Base-by-base conservation (phyloP, 2,113 vertebrate species). In the Trichomycterus rosablanca region DNA sequence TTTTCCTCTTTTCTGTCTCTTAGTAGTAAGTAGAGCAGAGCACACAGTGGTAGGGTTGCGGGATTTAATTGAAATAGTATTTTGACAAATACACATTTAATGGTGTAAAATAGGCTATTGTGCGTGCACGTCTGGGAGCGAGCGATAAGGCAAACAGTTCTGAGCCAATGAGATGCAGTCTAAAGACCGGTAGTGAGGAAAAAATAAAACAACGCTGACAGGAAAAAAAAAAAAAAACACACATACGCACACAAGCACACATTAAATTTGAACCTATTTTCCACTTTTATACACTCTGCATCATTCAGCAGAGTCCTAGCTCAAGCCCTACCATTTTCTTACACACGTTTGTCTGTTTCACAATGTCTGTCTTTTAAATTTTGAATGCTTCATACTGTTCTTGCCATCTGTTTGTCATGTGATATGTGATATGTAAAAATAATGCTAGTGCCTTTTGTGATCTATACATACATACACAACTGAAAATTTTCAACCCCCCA, bases 41-140 rank as follows among this genome's bases (percentile, higher is more conserved):
- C 63, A 62, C 59, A 74, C 68, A 67, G 55, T 48, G 60, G 67
- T 42, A 76, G 79, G 55, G 71, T 76, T 76, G 18, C 42, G 54
- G 74, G 71, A 76, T 84, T 84, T 83, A 79, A 87, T 84, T 84
- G 76, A 85, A 87, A 87, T 86, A 81, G 79, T 84, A 82, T 85
- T 86, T 86, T 82, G 80, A 87, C 81, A 88, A 88, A 86, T 87
- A 83, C 78, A 80, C 78, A 85, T 86, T 86, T 82, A 86, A 83
- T 82, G 76, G 82, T 81, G 81, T 78, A 83, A 86, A 85, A 84
- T 83, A 77, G 80, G 76, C 80, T 63, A 84, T 89, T 86, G 85
- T 87, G 83, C 53, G 53, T 70, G 75, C 66, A 75, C 71, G 79
- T 79, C 87, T 89, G 86, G 73, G 62, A 82, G 70, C 72, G 67